Evolutionary conservation across 2,113 vertebrate species (phyloP).

Genomic region (Grus americana): DNA sequence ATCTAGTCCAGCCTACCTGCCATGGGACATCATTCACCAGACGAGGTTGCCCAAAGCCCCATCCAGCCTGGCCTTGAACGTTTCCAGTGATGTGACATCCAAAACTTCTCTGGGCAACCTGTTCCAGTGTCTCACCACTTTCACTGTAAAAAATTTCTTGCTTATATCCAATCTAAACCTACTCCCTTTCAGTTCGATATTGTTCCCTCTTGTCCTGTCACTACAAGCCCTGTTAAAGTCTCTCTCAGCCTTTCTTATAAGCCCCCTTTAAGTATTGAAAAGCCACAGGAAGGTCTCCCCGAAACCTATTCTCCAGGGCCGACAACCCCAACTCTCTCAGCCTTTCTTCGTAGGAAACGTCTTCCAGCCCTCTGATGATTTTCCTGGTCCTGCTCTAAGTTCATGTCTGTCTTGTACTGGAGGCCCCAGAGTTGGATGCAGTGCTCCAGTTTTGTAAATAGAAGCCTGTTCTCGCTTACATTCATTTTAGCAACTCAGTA

Average conservation of each 20-base stretch:
- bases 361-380: neutral
- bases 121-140: neutral
- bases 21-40: neutral
- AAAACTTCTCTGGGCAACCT: accelerated
- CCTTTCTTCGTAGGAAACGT: neutral
- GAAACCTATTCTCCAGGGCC: neutral
- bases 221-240: neutral
- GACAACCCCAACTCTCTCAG: neutral
- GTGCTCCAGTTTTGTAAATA: neutral
- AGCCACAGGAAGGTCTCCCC: neutral
- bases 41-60: neutral
- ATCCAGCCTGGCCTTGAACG: neutral
- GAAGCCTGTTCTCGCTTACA: neutral
- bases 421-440: neutral
- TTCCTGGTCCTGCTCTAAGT: neutral
- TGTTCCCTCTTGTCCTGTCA: neutral
- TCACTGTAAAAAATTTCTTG: neutral
- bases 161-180: neutral
- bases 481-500: neutral
- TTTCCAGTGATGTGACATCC: neutral
- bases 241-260: neutral
- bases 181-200: accelerated
- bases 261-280: neutral
- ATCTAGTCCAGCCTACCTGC: neutral
- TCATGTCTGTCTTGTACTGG: neutral